Conservation (phyloP, 1,140 invertebrate species). For the Mactra quadrangularis region DNA sequence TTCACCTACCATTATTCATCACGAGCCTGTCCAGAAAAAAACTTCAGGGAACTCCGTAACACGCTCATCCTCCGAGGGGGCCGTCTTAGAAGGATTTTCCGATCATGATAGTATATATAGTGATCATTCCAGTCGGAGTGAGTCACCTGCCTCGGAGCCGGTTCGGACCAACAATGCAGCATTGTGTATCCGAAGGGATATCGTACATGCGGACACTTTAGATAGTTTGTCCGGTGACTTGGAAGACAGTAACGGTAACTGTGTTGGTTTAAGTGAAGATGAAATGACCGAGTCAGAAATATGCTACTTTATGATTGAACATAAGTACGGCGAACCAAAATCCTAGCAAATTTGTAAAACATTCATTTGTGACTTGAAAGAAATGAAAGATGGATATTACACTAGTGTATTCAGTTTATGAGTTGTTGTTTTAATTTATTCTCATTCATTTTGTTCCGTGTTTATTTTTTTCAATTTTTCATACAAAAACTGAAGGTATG, state of each 20-base stretch:
- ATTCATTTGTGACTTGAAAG: not conserved
- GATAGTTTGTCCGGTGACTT: conserved; percentile 66
- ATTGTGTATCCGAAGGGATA: conserved; percentile 70
- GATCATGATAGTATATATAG: conserved; percentile 80
- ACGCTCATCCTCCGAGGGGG: conserved; percentile 79
- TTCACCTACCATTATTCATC: conserved; percentile 45
- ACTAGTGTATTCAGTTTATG: not conserved
- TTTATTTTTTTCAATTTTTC: not conserved
- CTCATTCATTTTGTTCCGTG: not conserved
- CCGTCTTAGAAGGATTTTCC: conserved; percentile 77
- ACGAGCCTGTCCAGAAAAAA: conserved; percentile 67
- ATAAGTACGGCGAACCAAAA: conserved; percentile 73
- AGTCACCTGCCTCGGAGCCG: conserved; percentile 80
- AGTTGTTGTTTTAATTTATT: not conserved
- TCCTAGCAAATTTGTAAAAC: conserved; percentile 64
- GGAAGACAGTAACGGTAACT: conserved; percentile 55
- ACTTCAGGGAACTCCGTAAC: conserved; percentile 76
- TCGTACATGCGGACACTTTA: conserved; percentile 80
- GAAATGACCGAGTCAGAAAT: conserved; percentile 71
- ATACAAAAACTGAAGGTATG: not conserved
- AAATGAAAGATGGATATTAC: not conserved
- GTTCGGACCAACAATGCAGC: conserved; percentile 69
- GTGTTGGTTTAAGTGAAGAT: conserved; percentile 63
- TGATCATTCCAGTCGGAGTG: conserved; percentile 78
- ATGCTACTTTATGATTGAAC: conserved; percentile 74